Base-by-base conservation (phyloP, 2,888 invertebrate species). In the Tiliacea citrago region DNA sequence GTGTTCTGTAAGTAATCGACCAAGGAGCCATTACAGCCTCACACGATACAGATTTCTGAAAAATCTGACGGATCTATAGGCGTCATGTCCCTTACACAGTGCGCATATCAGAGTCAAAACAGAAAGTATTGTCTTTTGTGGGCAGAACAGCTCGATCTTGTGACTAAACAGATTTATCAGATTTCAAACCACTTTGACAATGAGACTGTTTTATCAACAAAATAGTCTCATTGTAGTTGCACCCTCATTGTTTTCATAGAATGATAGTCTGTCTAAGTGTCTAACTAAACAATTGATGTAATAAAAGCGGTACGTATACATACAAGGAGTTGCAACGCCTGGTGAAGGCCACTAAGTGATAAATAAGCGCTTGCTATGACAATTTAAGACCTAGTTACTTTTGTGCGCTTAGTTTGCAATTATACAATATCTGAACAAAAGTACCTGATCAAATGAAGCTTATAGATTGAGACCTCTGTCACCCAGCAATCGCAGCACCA, bases 201-300 rank as follows among this genome's bases (percentile, higher is more conserved):
- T n/a, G 49, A n/a, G 6, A 49, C 16, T 21, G 29, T 49, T 29
- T 16, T 21, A 49, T 35, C 29, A 29, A 29, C 29, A 35, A 49
- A 49, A 35, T 35, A 16, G n/a, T 35, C 6, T n/a, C n/a, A n/a
- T 49, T 65, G 21, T 35, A 21, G 29, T 49, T 60, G 24, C 42
- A 69, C n/a, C 45, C 35, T 35, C 49, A 57, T 70, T 70, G 55
- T 78, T 57, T 78, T 51, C 49, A 62, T 49, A 55, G 13, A 77
- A 13, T 60, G n/a, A 39, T 49, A 55, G 49, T 18, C 21, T 57
- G 12, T 5, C 42, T 77, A 53, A 68, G 29, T 55, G 35, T 35
- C n/a, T 49, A 51, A 51, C n/a, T 42, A 60, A 45, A 61, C 61
- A 69, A 62, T 62, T 69, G 61, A 24, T 55, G 49, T 13, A 21